Percentiles rank a stretch among this genome's conserved stretches.
Evolutionary conservation across 1,140 invertebrate genomes (phyloP).

Genomic region (Dreissena polymorpha): DNA sequence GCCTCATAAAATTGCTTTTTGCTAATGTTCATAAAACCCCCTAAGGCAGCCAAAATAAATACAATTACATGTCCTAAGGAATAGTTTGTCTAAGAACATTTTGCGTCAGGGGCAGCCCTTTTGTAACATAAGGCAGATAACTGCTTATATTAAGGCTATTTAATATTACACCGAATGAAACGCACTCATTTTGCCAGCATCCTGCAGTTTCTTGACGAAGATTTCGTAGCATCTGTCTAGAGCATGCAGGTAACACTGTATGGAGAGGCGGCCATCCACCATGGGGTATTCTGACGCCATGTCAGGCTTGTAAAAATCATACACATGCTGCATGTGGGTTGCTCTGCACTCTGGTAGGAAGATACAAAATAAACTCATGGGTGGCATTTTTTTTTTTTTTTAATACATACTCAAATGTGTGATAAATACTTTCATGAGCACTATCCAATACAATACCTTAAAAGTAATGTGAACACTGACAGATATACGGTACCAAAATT

Average conservation of each 20-base stretch:
- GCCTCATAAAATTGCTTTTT: too few relatives aligned
- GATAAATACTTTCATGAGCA: too few relatives aligned
- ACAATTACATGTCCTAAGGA: too few relatives aligned
- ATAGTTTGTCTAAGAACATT: too few relatives aligned
- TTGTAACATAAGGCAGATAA: too few relatives aligned
- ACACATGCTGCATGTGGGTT: conserved; percentile 95
- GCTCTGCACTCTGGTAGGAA: conserved; percentile 84
- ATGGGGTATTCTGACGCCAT: conserved; percentile 95
- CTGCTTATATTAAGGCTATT: too few relatives aligned
- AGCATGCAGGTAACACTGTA: conserved; percentile 95
- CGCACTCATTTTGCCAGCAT: conserved; percentile 67
- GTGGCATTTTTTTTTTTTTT: not conserved
- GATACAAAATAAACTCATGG: not conserved
- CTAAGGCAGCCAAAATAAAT: too few relatives aligned
- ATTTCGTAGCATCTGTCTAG: conserved; percentile 95
- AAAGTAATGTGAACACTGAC: too few relatives aligned
- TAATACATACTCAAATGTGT: not conserved
- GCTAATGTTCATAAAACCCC: too few relatives aligned
- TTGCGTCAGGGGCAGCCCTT: too few relatives aligned
- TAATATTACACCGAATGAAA: not conserved
- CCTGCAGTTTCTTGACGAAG: conserved; percentile 88
- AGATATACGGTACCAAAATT: too few relatives aligned
- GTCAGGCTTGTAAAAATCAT: conserved; percentile 99
- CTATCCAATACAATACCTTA: too few relatives aligned
- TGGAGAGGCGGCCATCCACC: conserved; percentile 97